These are phyloP conservation scores for Sus scrofa DNA, from an alignment of 2,113 vertebrate species.

Conservation along the genomic window DNA sequence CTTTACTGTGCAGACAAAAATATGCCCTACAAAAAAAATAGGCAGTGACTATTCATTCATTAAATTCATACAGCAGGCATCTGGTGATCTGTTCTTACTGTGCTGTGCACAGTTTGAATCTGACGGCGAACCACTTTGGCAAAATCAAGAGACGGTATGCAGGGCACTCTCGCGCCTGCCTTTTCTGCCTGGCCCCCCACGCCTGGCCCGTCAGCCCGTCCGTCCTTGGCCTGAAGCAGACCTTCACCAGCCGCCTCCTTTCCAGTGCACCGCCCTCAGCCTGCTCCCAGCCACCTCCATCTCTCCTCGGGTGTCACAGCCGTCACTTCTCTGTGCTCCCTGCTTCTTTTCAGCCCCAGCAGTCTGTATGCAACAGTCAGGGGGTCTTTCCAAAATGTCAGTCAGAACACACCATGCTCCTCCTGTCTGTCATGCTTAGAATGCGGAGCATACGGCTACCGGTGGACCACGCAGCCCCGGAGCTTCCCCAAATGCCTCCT, in stretches of 20 bases:
- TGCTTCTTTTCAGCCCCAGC: background rate
- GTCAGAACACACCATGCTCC: background rate
- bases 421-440: background rate
- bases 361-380: background rate
- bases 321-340: background rate
- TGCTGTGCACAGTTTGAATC: background rate
- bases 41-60: background rate
- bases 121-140: constrained; percentile 20
- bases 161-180: background rate
- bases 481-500: fast-evolving
- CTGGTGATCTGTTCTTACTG: background rate
- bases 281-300: background rate
- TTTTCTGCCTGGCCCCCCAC: background rate
- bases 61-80: background rate
- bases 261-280: background rate
- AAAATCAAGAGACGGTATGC: background rate
- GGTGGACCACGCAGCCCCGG: background rate
- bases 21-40: background rate
- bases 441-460: background rate
- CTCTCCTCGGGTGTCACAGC: background rate
- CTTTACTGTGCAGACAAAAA: constrained; percentile 6
- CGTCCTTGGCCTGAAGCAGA: background rate
- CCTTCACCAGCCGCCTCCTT: background rate
- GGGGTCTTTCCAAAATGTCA: background rate
- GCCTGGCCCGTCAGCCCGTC: background rate